Evolutionary conservation across 2,797 vertebrate species (phyloP), one percentile per base, ranked within the genome.

Genomic region (Crotalus adamanteus): DNA sequence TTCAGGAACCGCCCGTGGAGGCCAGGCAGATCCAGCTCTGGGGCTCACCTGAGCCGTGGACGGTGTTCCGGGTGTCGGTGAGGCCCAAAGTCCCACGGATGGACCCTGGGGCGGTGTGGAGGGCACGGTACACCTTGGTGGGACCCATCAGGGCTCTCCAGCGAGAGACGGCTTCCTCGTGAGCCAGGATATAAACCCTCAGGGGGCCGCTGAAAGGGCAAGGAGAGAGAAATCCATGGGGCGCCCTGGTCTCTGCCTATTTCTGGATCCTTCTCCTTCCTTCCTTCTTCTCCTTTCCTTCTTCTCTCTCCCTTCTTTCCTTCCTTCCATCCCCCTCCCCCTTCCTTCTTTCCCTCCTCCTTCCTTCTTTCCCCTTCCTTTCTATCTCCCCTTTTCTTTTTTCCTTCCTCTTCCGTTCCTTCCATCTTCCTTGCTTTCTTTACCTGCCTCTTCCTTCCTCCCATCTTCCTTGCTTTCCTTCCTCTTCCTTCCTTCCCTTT

Each of bases 81-180:
- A 99, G 98, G 90, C 99, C 99, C 0, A 98, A 98, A 87, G 98
- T 96, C 60, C 98, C 99, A 28, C 99, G 98, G 93, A 99, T 98
- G 61, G 98, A 98, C 59, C 97, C 94, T 0, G 99, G 99, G 4
- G 98, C 97, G 0, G 96, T 97, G 95, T 98, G 97, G 92, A 97
- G 98, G 42, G 99, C 99, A 96, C 94, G 98, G 96, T 98, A 99
- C 90, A 99, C 99, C 97, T 98, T 98, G 91, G 99, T 99, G 20
- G 99, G 99, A 37, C 99, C 99, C 99, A 99, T 99, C 93, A 99
- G 94, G 0, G 97, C 98, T 92, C 99, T 98, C 99, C 99, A 99
- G 94, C 97, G 97, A 1, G 94, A 93, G 65, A 99, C 90, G 86
- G 98, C 99, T 5, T 99, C 98, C 92, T 98, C 98, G n/a, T 98